Percentiles rank a stretch among this genome's conserved stretches.
phyloP scores from a whole-genome alignment of 2,797 vertebrate species.

The Sandelia bainsii region DNA sequence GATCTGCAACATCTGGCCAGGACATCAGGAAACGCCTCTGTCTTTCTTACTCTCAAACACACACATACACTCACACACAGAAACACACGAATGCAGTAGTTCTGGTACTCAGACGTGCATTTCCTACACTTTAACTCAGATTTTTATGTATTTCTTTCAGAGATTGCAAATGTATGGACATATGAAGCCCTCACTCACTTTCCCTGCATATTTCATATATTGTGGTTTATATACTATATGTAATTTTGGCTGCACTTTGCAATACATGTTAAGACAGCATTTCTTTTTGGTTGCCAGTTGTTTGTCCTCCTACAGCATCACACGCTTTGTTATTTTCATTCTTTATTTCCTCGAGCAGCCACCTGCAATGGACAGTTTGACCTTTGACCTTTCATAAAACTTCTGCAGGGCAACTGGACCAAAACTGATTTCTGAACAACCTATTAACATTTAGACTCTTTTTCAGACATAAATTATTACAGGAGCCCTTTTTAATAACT shows the following conservation, averaged over 20 bases:
- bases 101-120: conserved; percentile 61
- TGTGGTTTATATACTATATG: too few species aligned
- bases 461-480: not conserved
- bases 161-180: not conserved
- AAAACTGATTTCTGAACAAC: not conserved
- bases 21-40: conserved; percentile 79
- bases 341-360: not conserved
- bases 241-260: too few species aligned
- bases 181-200: not conserved
- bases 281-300: not conserved
- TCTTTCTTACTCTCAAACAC: conserved; percentile 14
- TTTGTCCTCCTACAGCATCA: not conserved
- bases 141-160: not conserved
- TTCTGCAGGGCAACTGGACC: not conserved
- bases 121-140: not conserved
- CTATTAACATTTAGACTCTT: not conserved
- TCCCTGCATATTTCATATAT: too few species aligned
- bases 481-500: not conserved
- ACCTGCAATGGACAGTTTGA: not conserved
- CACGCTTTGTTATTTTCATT: too few species aligned
- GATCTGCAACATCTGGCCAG: conserved; percentile 85
- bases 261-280: not conserved
- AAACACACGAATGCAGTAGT: conserved; percentile 29
- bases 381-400: not conserved
- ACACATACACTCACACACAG: conserved; percentile 16